Evolutionary conservation across 1,140 invertebrate genomes (phyloP).

Genomic region (honey bee (Apis mellifera)): DNA sequence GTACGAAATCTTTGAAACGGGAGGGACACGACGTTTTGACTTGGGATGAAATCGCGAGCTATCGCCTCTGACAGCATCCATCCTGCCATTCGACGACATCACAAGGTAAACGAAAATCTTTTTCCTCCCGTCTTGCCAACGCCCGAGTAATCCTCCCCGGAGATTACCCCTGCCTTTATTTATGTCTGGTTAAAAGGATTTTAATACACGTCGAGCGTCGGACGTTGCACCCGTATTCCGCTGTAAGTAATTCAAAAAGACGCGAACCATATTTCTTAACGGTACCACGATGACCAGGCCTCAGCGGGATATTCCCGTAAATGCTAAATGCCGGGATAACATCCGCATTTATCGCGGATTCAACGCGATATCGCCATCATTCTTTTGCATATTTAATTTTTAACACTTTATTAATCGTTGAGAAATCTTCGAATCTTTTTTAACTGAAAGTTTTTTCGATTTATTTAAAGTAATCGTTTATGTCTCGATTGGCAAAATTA

Average conservation of each 20-base stretch:
- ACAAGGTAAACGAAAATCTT: conserved; percentile 40
- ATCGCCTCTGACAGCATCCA: conserved; percentile 2
- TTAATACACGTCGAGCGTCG: conserved; percentile 62
- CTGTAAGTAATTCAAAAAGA: conserved; percentile 62
- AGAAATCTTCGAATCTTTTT: background rate
- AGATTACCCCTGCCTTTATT: conserved; percentile 69
- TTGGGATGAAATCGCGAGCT: conserved; percentile 51
- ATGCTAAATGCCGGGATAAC: background rate
- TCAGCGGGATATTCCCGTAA: background rate
- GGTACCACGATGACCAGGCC: too few relatives aligned
- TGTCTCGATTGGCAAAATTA: too few relatives aligned
- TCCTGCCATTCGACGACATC: conserved; percentile 25
- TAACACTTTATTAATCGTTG: background rate
- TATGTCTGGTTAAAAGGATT: conserved; percentile 71
- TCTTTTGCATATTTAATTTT: background rate
- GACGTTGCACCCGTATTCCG: background rate
- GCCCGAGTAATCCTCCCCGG: conserved; percentile 39
- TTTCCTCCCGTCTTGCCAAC: background rate
- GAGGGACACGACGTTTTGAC: conserved; percentile 34
- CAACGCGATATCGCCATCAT: background rate
- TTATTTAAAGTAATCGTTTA: too few relatives aligned
- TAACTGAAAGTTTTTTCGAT: too few relatives aligned
- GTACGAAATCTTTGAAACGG: conserved; percentile 7
- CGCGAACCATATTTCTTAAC: conserved; percentile 48
- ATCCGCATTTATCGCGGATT: too few relatives aligned